Evolutionary conservation across 2,888 invertebrate genomes (phyloP), one percentile per base, ranked within the genome.

Genomic region (Sphecodes monilicornis): DNA sequence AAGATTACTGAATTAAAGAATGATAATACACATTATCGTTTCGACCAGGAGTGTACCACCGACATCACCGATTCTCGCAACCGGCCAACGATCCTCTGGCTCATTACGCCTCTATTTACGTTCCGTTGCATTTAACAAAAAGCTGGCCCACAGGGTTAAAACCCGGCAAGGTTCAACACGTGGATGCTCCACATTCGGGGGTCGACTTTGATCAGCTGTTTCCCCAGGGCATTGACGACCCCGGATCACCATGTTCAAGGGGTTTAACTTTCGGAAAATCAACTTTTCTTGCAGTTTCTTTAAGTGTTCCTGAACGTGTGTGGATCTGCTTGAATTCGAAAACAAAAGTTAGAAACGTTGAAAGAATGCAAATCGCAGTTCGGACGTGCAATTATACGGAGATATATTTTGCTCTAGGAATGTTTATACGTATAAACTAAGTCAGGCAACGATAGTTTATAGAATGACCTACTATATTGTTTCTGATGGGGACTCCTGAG

Each of bases 21-120:
- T 1, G 4, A n/a, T 11, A 11, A n/a, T 11, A n/a, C n/a, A 11
- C n/a, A n/a, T n/a, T 11, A n/a, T n/a, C n/a, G n/a, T 54, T 54
- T 54, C 11, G 3, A 3, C 54, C n/a, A 54, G 54, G 54, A 54
- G 22, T 54, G 54, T 54, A 84, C 60, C 78, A 1, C 29, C 78
- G 43, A 36, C 74, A 60, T 79, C 69, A 69, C n/a, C 26, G 77
- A 81, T 73, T 73, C 50, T 26, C 46, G 22, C 39, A 72, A 43
- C 54, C 66, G 43, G 13, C 29, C 36, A 41, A 46, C 66, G 46
- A 76, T 39, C 69, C 26, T 5, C 22, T 18, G 54, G 32, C 73
- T 86, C 81, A 50, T 86, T 85, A 78, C 60, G 41, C 41, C 60
- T 80, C 54, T 80, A 84, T 85, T 81, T 84, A 78, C 81, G 80